phyloP scores from a whole-genome alignment of 1,140 invertebrate genomes.

The Heliconius nattereri region DNA sequence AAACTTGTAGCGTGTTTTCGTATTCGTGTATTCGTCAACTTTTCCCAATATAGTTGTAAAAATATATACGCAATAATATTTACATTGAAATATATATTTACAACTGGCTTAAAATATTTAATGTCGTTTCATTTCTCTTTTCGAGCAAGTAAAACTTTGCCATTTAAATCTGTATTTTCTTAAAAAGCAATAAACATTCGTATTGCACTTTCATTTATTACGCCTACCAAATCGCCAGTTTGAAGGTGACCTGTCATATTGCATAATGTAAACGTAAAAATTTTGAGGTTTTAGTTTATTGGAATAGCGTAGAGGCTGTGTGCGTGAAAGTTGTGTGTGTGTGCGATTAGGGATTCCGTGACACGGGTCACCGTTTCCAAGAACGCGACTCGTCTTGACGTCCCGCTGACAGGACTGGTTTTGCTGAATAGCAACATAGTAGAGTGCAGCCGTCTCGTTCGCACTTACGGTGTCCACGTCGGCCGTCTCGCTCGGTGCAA shows the following conservation, averaged over 20 bases:
- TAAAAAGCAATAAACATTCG: constrained; percentile 17
- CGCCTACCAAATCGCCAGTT: neutral
- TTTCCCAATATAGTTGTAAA: neutral
- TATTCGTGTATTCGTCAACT: neutral
- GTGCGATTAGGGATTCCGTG: constrained; percentile 77
- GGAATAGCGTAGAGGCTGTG: neutral
- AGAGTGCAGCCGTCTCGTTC: constrained; percentile 53
- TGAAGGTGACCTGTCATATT: constrained; percentile 13
- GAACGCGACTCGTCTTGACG: constrained; percentile 78
- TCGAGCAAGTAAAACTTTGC: neutral
- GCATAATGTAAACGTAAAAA: constrained; percentile 20
- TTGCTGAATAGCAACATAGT: constrained; percentile 75
- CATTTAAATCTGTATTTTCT: constrained; percentile 2
- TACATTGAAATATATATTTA: constrained; percentile 8
- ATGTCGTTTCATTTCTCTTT: constrained; percentile 15
- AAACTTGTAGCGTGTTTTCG: neutral
- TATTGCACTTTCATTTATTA: constrained; percentile 18
- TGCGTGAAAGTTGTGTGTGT: constrained; percentile 31
- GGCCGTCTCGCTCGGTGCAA: constrained; percentile 48
- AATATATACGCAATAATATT: neutral
- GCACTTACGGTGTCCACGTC: constrained; percentile 36
- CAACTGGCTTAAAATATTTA: neutral
- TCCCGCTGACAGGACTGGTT: constrained; percentile 80
- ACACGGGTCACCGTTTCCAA: constrained; percentile 80
- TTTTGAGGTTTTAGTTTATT: constrained; percentile 1